A percentile compares a stretch with the other conserved stretches of the same genome.
phyloP scores from a whole-genome alignment of 2,888 invertebrate genomes.

The Diplazon laetatorius region DNA sequence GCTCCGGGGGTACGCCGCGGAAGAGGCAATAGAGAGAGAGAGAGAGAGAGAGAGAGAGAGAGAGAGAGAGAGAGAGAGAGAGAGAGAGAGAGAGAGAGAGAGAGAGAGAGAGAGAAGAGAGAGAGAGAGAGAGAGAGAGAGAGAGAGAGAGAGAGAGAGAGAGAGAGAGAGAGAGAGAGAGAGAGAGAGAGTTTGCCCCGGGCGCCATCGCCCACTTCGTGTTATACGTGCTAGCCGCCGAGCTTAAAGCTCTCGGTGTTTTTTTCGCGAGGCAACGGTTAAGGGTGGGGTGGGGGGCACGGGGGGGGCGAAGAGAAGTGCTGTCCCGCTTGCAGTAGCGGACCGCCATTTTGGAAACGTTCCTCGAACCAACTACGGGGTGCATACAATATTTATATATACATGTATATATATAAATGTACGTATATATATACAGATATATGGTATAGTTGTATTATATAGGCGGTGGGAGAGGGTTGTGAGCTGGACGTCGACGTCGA shows the following conservation, averaged over 20 bases:
- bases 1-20: constrained; percentile 4
- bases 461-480: constrained; percentile 41
- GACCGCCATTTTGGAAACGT: constrained; percentile 44
- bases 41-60: no score
- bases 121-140: no score
- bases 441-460: constrained; percentile 41
- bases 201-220: constrained; percentile 16
- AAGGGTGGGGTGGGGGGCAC: constrained; percentile 9
- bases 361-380: constrained; percentile 18
- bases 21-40: no score
- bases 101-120: no score
- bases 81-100: no score
- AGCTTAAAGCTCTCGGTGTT: constrained; percentile 30
- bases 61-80: no score
- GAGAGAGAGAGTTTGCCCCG: constrained; percentile 11
- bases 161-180: no score
- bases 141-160: no score
- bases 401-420: background rate
- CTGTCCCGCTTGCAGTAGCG: constrained; percentile 6
- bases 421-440: no score
- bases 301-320: constrained; percentile 43
- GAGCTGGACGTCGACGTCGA: constrained; percentile 45
- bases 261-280: constrained; percentile 32
- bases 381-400: constrained; percentile 8
- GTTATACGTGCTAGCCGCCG: constrained; percentile 7